Percentiles rank a stretch among this genome's conserved stretches.
Conservation (phyloP, 1,140 invertebrate genomes). For the Drosophila takahashii region DNA sequence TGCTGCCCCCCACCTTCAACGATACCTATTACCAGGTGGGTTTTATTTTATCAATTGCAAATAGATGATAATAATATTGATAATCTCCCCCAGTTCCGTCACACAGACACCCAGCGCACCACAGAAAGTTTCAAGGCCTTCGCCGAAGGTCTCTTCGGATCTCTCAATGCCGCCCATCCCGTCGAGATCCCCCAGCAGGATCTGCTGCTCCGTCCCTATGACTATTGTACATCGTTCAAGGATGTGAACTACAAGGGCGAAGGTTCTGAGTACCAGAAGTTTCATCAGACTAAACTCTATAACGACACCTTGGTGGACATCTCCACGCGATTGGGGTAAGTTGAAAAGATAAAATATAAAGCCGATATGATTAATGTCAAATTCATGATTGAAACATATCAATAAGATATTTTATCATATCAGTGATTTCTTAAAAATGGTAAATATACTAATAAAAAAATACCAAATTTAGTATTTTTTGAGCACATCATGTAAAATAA, state of each 20-base stretch:
- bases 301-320: conserved; percentile 68
- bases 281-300: conserved; percentile 46
- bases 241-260: conserved; percentile 66
- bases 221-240: conserved; percentile 70
- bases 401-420: no score
- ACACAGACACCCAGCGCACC: conserved; percentile 88
- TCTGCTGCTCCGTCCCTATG: conserved; percentile 86
- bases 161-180: conserved; percentile 83
- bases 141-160: conserved; percentile 88
- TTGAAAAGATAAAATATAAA: neutral
- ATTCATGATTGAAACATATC: no score
- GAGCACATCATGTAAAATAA: no score
- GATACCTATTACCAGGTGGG: conserved; percentile 67
- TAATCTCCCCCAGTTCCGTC: conserved; percentile 86
- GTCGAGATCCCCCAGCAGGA: conserved; percentile 75
- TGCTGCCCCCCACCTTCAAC: conserved; percentile 61
- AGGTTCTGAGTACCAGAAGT: conserved; percentile 75
- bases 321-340: conserved; percentile 72
- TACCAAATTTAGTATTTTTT: no score
- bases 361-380: no score
- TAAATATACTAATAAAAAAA: no score
- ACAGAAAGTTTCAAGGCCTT: conserved; percentile 89
- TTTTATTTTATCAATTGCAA: neutral
- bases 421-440: no score
- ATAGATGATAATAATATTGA: neutral